These are phyloP conservation scores for Volucella zonaria DNA, from an alignment of 2,888 invertebrate genomes.

Conservation along the genomic window DNA sequence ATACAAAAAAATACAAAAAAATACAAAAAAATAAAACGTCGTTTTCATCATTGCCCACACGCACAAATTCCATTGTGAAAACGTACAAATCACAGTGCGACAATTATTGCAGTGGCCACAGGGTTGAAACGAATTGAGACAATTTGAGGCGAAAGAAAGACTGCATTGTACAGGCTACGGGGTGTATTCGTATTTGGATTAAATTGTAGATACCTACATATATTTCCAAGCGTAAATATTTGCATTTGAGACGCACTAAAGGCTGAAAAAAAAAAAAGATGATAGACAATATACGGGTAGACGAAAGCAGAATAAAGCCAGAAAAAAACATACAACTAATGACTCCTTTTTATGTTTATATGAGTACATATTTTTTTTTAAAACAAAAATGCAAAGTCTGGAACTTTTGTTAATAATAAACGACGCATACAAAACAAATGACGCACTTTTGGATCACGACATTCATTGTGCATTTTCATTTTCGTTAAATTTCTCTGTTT, in stretches of 20 bases:
- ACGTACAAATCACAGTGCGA: slow-evolving; percentile 37
- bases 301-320: not conserved
- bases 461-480: slow-evolving; percentile 36
- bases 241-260: slow-evolving; percentile 55
- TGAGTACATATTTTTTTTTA: slow-evolving; percentile 1
- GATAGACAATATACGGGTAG: slow-evolving; percentile 25
- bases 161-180: slow-evolving; percentile 14
- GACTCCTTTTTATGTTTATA: slow-evolving; percentile 14
- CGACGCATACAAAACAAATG: slow-evolving; percentile 55
- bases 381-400: slow-evolving; percentile 57
- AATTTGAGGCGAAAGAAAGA: not conserved
- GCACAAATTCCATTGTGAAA: slow-evolving; percentile 65
- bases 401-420: slow-evolving; percentile 43
- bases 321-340: slow-evolving; percentile 2
- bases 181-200: slow-evolving; percentile 29
- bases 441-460: slow-evolving; percentile 58
- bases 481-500: slow-evolving; percentile 10
- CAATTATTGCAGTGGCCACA: slow-evolving; percentile 15
- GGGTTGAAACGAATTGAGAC: not conserved
- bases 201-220: slow-evolving; percentile 31
- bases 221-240: slow-evolving; percentile 49
- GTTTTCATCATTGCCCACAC: slow-evolving; percentile 41
- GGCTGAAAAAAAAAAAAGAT: slow-evolving; percentile 14
- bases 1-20: no score
- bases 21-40: not conserved